Evolutionary conservation across 2,113 vertebrate species (phyloP).

Genomic region (Ivindomyrus marchei): DNA sequence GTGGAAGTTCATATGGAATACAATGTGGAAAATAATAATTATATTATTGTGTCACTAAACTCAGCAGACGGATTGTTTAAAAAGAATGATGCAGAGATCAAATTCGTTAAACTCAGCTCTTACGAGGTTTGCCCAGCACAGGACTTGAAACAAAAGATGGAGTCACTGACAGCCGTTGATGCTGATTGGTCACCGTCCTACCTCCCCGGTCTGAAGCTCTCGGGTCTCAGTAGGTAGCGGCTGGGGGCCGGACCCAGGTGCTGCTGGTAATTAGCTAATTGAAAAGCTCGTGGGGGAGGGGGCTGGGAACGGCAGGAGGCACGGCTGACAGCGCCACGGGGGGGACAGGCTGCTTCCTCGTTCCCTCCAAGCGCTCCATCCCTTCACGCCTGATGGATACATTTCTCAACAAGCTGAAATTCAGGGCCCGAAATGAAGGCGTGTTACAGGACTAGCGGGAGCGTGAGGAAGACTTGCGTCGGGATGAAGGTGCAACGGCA

Average conservation of each 20-base stretch:
- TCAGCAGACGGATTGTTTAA: not conserved
- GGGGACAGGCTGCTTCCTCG: not conserved
- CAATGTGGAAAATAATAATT: not conserved
- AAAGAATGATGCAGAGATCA: not conserved
- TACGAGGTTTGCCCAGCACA: not conserved
- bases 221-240: not conserved
- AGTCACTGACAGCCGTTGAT: not conserved
- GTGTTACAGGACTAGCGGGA: not conserved
- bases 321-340: not conserved
- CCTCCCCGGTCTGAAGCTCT: not conserved
- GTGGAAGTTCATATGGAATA: not conserved
- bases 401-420: not conserved
- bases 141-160: not conserved
- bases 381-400: not conserved
- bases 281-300: not conserved
- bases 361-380: not conserved
- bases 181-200: not conserved
- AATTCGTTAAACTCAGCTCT: not conserved
- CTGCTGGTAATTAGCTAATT: slow-evolving; percentile 16
- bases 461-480: not conserved
- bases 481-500: not conserved
- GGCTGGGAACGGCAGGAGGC: not conserved
- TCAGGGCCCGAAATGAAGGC: not conserved
- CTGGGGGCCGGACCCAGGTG: not conserved
- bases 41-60: not conserved